Conservation (phyloP, 2,113 vertebrate genomes). For the Aspiorhynchus laticeps region DNA sequence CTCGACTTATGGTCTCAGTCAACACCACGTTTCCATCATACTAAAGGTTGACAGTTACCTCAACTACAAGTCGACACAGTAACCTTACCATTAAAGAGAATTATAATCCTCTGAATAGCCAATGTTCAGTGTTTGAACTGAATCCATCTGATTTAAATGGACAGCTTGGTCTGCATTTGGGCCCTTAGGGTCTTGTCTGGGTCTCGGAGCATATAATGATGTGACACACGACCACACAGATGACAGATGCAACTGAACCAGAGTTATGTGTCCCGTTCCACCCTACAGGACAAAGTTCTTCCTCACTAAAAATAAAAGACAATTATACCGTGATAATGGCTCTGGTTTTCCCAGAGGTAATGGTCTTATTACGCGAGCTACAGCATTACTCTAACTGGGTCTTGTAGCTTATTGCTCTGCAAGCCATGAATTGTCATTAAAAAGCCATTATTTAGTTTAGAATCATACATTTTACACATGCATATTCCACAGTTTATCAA, state of each 20-base stretch:
- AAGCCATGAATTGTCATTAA: neutral
- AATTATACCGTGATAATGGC: constrained; percentile 77
- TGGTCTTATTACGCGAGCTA: constrained; percentile 72
- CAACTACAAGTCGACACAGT: neutral
- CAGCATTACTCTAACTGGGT: constrained; percentile 52
- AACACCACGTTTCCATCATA: neutral
- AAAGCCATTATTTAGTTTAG: neutral
- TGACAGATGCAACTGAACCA: neutral
- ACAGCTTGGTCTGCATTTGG: neutral
- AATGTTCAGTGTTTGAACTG: neutral
- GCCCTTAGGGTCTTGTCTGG: neutral
- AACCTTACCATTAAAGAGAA: neutral
- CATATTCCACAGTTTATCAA: neutral
- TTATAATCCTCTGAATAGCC: neutral
- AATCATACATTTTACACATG: neutral
- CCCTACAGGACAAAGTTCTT: constrained; percentile 64
- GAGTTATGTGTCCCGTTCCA: constrained; percentile 37
- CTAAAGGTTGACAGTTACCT: neutral
- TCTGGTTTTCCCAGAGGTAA: constrained; percentile 70
- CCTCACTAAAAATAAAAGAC: constrained; percentile 81
- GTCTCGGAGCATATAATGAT: neutral
- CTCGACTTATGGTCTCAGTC: neutral
- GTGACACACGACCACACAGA: neutral
- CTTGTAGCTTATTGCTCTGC: constrained; percentile 14
- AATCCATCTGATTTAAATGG: constrained; percentile 1